Evolutionary conservation across 1,140 invertebrate species (phyloP), one percentile per base, ranked within the genome.

Genomic region (Tetragonula clypearis): DNA sequence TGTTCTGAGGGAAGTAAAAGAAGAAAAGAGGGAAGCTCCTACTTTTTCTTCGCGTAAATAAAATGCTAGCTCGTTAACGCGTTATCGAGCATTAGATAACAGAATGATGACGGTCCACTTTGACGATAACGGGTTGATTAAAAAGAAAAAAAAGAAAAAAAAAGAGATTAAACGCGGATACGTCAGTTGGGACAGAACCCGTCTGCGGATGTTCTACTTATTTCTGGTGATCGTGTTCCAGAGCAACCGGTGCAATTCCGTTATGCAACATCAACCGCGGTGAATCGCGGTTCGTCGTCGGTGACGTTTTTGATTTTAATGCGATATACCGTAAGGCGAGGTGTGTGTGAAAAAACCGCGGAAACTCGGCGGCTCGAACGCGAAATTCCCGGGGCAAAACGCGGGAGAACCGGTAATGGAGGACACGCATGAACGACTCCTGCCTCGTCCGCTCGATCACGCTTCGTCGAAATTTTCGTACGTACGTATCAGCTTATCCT

Each of bases 191-290:
- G 15, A 53, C 23, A 19, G 23, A 21, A 26, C 26, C 35, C 60
- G 23, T 41, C 56, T 3, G 15, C 72, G 80, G 73, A 82, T 14
- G 73, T 76, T 82, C 80, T 66, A 75, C 73, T 79, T 56, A 75
- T 82, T 83, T 78, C 82, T 84, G 65, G n/a, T 82, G 82, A 88
- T 88, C 72, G 56, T 66, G 85, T 69, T 66, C 11, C 80, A 2
- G 55, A 83, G 58, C n/a, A n/a, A 84, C 84, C 86, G 86, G 86
- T 35, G 53, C 35, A 60, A 79, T 84, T 88, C 86, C 87, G 87
- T 88, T 88, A 88, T 78, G 86, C 87, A 88, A 85, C 79, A 15
- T 72, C 65, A 55, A 30, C 30, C 76, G 19, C 2, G 6, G 19
- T 49, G 41, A 8, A 19, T 21, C 17, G 12, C 23, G 1, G 15